Conservation (phyloP, 2,888 invertebrate genomes). For the Leucozona laternaria region DNA sequence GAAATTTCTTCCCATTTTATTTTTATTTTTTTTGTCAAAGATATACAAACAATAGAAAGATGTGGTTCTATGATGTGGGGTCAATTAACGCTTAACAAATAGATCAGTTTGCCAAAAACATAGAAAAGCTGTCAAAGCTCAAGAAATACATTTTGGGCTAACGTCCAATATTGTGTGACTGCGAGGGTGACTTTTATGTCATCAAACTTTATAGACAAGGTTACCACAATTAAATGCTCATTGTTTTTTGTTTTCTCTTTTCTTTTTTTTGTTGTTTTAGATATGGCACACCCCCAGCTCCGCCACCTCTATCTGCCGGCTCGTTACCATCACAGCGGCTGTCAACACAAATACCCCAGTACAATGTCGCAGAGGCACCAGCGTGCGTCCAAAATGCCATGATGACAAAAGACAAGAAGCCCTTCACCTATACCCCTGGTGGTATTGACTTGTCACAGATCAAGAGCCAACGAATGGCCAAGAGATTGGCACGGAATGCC, state of each 20-base stretch:
- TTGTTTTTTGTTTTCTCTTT: slow-evolving; percentile 36
- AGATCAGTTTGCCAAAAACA: slow-evolving; percentile 51
- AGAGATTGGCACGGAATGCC: slow-evolving; percentile 89
- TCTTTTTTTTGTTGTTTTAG: slow-evolving; percentile 76
- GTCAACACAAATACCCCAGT: slow-evolving; percentile 78
- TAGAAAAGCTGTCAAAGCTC: slow-evolving; percentile 45
- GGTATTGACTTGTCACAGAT: slow-evolving; percentile 96
- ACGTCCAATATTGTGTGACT: slow-evolving; percentile 51
- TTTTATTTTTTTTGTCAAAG: not conserved
- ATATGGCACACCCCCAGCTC: slow-evolving; percentile 84
- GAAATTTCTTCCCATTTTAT: not conserved
- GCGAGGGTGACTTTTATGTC: slow-evolving; percentile 57
- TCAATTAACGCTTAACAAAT: slow-evolving; percentile 39
- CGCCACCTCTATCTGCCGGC: slow-evolving; percentile 78
- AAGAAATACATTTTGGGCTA: slow-evolving; percentile 59
- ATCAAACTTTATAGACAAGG: slow-evolving; percentile 38
- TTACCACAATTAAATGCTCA: slow-evolving; percentile 30
- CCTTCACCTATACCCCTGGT: slow-evolving; percentile 98
- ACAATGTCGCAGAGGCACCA: slow-evolving; percentile 87
- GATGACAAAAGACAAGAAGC: slow-evolving; percentile 98
- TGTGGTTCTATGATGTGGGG: slow-evolving; percentile 34
- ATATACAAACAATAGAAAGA: slow-evolving; percentile 9
- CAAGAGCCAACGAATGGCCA: slow-evolving; percentile 94
- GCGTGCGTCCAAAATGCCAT: slow-evolving; percentile 96
- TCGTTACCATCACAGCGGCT: slow-evolving; percentile 78